Evolutionary conservation across 2,888 invertebrate genomes (phyloP).

Genomic region (Agonum fuliginosum): DNA sequence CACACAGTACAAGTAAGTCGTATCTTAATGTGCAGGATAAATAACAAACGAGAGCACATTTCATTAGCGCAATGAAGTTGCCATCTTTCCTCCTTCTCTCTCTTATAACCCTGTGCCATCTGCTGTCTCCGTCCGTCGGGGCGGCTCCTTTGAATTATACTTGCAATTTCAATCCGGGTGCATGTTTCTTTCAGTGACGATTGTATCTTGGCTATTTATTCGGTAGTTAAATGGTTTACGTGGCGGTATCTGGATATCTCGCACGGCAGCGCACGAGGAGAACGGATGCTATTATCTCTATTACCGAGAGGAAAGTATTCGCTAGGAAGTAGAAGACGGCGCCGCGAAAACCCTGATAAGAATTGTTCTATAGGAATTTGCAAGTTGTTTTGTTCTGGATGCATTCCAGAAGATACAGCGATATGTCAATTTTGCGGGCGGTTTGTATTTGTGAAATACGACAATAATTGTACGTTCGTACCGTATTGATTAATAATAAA

Average conservation of each 20-base stretch:
- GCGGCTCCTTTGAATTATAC: constrained; percentile 60
- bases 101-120: not conserved
- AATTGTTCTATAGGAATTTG: not conserved
- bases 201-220: constrained; percentile 59
- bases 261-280: not conserved
- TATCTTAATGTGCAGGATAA: constrained; percentile 47
- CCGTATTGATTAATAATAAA: too few relatives aligned
- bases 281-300: constrained; percentile 51
- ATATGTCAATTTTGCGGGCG: not conserved
- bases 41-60: constrained; percentile 38
- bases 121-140: not conserved
- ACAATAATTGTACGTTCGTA: too few relatives aligned
- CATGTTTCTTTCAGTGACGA: constrained; percentile 60
- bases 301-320: constrained; percentile 31
- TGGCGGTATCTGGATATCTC: constrained; percentile 46
- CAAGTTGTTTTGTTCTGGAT: too few relatives aligned
- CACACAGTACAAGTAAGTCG: constrained; percentile 24
- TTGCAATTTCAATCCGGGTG: constrained; percentile 60
- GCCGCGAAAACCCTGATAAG: constrained; percentile 6
- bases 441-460: too few relatives aligned
- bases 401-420: too few relatives aligned
- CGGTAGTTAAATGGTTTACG: constrained; percentile 59
- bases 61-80: constrained; percentile 60
- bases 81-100: constrained; percentile 26
- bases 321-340: constrained; percentile 4